These are phyloP conservation scores for Caenorhabditis virilis DNA, from an alignment of 2,888 invertebrate species.

Conservation along the genomic window DNA sequence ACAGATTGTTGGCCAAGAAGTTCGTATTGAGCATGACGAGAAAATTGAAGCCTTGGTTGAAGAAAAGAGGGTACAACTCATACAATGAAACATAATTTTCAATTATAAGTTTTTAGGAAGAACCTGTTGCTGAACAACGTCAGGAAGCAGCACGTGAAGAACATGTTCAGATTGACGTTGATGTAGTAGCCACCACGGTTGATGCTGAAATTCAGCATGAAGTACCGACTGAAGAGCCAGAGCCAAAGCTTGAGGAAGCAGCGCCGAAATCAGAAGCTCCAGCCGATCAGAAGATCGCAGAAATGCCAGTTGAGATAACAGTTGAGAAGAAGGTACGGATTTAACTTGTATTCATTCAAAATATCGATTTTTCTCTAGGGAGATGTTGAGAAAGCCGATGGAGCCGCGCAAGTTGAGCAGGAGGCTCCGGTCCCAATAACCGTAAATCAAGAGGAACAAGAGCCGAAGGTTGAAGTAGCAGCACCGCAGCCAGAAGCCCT, in stretches of 20 bases:
- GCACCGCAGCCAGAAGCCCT: not conserved
- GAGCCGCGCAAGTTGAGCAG: not conserved
- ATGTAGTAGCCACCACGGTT: conserved; percentile 3
- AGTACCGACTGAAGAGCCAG: not conserved
- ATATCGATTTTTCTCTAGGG: not conserved
- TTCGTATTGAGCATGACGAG: no score
- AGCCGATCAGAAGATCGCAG: conserved; percentile 9
- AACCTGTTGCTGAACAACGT: not conserved
- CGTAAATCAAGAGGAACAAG: not conserved
- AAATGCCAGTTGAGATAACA: not conserved
- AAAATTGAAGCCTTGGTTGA: no score
- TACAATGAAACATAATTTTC: no score
- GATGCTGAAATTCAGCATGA: not conserved
- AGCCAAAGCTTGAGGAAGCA: conserved; percentile 6
- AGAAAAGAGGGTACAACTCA: no score
- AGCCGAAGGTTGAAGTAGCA: not conserved
- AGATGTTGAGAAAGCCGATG: conserved; percentile 4
- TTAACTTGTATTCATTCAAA: no score
- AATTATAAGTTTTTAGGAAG: no score
- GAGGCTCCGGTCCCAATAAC: not conserved
- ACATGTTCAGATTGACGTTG: no score
- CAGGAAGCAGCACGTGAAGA: conserved; percentile 12
- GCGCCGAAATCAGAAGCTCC: no score
- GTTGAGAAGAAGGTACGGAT: not conserved
- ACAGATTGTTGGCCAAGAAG: no score